Evolutionary conservation across 2,888 invertebrate genomes (phyloP).

Genomic region (Aphodius sticticus): DNA sequence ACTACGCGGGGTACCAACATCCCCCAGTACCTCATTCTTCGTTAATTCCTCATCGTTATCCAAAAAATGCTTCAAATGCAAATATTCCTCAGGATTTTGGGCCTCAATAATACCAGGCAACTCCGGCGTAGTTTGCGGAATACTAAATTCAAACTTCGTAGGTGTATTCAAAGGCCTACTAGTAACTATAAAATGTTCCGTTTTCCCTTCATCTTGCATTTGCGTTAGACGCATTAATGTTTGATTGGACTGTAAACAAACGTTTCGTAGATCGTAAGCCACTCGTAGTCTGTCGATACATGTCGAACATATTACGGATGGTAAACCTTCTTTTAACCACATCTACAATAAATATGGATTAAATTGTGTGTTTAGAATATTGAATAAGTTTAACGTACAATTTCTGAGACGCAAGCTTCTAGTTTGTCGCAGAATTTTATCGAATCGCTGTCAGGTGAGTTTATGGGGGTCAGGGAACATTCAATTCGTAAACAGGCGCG

Average conservation of each 20-base stretch:
- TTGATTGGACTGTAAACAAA: conserved; percentile 54
- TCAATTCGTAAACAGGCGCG: conserved; percentile 55
- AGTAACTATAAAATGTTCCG: conserved; percentile 32
- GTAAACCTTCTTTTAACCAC: conserved; percentile 54
- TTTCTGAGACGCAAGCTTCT: conserved; percentile 54
- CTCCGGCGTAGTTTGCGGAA: conserved; percentile 43
- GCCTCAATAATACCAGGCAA: conserved; percentile 50
- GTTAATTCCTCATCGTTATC: conserved; percentile 54
- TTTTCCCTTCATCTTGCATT: conserved; percentile 46
- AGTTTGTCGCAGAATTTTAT: conserved; percentile 56
- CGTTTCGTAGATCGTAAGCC: conserved; percentile 55
- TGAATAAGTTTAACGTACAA: conserved; percentile 50
- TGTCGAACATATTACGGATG: conserved; percentile 53
- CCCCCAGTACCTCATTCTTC: conserved; percentile 48
- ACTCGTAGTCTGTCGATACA: conserved; percentile 54
- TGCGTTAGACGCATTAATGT: conserved; percentile 50
- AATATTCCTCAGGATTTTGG: conserved; percentile 53
- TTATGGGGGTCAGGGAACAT: conserved; percentile 55
- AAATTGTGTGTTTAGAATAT: not conserved
- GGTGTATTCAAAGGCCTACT: conserved; percentile 47
- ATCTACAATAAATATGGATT: conserved; percentile 45
- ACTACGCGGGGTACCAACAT: conserved; percentile 46
- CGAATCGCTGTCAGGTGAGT: conserved; percentile 52
- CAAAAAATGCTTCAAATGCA: conserved; percentile 56
- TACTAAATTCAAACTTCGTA: conserved; percentile 51